phyloP scores from a whole-genome alignment of 1,140 invertebrate genomes.

The Diachasma alloeum region DNA sequence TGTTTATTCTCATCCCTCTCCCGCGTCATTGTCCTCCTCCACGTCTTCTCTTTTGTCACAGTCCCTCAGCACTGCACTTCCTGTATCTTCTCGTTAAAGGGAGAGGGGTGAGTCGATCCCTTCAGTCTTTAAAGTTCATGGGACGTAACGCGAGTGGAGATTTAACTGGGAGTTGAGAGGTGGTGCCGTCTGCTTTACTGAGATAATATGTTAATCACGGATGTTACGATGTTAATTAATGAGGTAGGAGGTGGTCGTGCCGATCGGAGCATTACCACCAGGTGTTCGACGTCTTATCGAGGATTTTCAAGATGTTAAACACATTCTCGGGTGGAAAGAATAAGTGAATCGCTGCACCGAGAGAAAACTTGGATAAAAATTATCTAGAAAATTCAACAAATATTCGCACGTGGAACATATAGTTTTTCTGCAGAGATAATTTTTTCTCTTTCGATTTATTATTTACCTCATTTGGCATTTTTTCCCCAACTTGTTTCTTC shows the following conservation, averaged over 20 bases:
- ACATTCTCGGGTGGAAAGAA: not conserved
- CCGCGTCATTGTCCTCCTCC: not conserved
- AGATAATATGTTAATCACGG: conserved; percentile 55
- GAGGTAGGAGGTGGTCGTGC: conserved; percentile 18
- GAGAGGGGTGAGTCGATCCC: not conserved
- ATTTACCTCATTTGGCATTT: too few relatives aligned
- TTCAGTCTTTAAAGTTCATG: not conserved
- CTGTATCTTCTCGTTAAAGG: not conserved
- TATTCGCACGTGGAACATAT: too few relatives aligned
- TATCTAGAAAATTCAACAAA: too few relatives aligned
- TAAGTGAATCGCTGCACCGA: not conserved
- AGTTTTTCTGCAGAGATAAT: too few relatives aligned
- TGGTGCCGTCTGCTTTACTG: conserved; percentile 40
- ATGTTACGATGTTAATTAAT: conserved; percentile 52
- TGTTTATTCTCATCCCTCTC: not conserved
- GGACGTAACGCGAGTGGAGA: not conserved
- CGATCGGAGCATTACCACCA: conserved; percentile 34
- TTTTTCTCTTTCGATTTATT: too few relatives aligned
- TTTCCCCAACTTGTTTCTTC: too few relatives aligned
- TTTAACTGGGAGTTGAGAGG: not conserved
- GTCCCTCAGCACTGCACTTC: not conserved
- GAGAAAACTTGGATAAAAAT: not conserved
- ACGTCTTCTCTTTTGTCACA: not conserved
- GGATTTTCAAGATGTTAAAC: not conserved
- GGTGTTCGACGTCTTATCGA: conserved; percentile 15